These are phyloP conservation scores for Tragelaphus imberbis DNA, from an alignment of 2,113 vertebrate species.

Conservation along the genomic window DNA sequence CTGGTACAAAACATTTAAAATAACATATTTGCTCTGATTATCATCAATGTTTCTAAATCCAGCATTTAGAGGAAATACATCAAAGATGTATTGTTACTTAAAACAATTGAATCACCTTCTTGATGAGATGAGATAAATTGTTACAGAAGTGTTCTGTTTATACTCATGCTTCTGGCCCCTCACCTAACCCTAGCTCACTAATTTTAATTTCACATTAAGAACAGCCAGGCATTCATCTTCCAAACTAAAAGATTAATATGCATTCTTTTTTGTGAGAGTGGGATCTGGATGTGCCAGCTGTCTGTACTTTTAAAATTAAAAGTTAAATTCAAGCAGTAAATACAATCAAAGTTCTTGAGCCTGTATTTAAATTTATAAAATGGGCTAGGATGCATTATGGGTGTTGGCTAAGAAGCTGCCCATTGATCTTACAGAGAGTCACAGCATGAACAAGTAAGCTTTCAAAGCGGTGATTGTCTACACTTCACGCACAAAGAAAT, in stretches of 20 bases:
- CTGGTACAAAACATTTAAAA: conserved; percentile 8
- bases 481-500: neutral
- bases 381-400: neutral
- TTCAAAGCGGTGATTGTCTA: neutral
- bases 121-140: neutral
- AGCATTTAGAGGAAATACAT: neutral
- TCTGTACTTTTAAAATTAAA: neutral
- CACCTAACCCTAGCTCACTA: neutral
- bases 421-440: neutral
- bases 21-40: neutral
- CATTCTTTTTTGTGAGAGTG: neutral
- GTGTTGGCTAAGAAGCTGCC: neutral
- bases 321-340: neutral
- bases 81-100: neutral
- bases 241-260: neutral
- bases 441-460: neutral
- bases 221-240: neutral
- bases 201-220: neutral
- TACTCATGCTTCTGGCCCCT: neutral
- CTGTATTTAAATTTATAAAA: neutral
- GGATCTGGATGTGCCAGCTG: neutral
- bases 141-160: neutral
- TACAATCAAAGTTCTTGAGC: neutral
- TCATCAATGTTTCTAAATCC: neutral
- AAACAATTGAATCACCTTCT: neutral